Evolutionary conservation across 2,113 vertebrate genomes (phyloP).

Genomic region (Apus apus): DNA sequence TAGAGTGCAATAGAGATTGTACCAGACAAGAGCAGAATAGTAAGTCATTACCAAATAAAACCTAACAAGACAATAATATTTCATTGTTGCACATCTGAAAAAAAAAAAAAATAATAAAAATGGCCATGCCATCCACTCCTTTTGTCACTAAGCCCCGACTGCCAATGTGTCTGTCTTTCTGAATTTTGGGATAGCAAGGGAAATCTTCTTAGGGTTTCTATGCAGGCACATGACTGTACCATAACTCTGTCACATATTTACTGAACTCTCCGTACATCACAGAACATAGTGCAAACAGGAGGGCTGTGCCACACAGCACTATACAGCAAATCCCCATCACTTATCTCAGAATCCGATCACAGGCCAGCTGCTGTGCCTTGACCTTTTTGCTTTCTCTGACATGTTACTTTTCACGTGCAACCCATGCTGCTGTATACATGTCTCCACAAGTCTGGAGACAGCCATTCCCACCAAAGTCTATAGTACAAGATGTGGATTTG

Average conservation of each 20-base stretch:
- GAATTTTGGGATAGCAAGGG: not conserved
- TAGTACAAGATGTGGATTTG: not conserved
- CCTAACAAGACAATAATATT: not conserved
- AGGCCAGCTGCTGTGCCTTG: not conserved
- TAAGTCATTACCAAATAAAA: not conserved
- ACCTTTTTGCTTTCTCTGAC: not conserved
- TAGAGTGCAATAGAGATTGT: not conserved
- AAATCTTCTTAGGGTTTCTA: not conserved
- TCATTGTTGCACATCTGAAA: not conserved
- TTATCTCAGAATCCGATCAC: not conserved
- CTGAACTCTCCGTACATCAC: not conserved
- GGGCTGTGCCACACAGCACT: not conserved
- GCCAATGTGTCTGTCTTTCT: not conserved
- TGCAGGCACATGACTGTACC: too few species aligned
- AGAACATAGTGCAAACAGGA: not conserved
- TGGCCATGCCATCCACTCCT: not conserved
- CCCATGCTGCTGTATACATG: not conserved
- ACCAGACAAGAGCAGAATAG: not conserved
- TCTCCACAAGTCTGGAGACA: not conserved
- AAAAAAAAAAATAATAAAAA: not conserved
- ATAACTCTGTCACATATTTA: not conserved
- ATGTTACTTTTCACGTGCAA: not conserved
- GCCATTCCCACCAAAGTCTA: rapidly evolving
- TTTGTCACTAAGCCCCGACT: not conserved
- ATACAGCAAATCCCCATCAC: not conserved